phyloP scores from a whole-genome alignment of 2,888 invertebrate species.

The Phoronis australis region DNA sequence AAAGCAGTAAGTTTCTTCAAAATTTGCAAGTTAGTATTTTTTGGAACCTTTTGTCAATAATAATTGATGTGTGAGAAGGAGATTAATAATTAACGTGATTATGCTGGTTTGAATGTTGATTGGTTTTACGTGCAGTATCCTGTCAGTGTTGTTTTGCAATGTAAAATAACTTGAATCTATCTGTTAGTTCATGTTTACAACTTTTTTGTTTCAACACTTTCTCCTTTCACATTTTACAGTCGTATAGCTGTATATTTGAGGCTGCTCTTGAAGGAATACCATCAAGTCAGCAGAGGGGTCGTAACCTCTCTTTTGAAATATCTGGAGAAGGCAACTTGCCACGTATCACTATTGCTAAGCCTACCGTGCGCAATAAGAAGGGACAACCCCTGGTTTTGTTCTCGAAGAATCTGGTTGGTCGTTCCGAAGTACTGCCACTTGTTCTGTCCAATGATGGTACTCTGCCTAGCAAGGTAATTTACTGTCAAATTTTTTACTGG shows the following conservation, averaged over 20 bases:
- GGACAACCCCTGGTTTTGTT: conserved; percentile 51
- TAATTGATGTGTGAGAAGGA: no score
- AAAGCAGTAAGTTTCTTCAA: no score
- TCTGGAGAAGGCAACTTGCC: conserved; percentile 53
- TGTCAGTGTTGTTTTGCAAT: no score
- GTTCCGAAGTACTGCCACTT: conserved; percentile 38
- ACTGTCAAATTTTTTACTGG: no score
- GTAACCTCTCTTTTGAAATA: conserved; percentile 47
- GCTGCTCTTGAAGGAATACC: conserved; percentile 42
- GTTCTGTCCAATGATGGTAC: conserved; percentile 49
- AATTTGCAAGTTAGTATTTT: no score
- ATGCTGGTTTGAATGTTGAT: no score
- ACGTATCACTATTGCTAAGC: conserved; percentile 42
- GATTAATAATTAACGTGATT: no score
- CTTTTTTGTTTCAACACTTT: no score
- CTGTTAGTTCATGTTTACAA: no score
- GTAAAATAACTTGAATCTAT: no score
- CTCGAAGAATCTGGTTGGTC: conserved; percentile 42
- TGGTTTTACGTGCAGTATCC: no score
- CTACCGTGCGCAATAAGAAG: conserved; percentile 47
- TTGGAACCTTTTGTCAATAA: no score
- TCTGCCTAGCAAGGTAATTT: conserved; percentile 50
- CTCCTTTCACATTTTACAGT: conserved; percentile 31
- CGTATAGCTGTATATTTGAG: conserved; percentile 47
- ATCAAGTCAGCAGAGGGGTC: conserved; percentile 40